phyloP scores from a whole-genome alignment of 2,888 invertebrate genomes.

The Diploptera punctata region DNA sequence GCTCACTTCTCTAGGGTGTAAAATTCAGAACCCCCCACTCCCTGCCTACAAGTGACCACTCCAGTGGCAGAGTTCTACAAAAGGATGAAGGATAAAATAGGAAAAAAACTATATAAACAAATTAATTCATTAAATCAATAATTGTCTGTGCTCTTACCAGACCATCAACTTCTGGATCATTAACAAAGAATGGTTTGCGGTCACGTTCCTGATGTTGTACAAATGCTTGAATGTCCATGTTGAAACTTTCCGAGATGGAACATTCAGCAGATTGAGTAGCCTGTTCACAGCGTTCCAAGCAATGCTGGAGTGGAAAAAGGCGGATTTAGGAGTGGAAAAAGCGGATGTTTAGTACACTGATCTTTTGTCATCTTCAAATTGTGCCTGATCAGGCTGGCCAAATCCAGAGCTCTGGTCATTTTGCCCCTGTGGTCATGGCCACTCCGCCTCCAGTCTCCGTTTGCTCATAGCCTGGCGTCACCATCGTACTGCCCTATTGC shows the following conservation, averaged over 20 bases:
- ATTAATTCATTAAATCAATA: too few relatives aligned
- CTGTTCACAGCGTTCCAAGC: conserved; percentile 95
- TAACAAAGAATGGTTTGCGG: conserved; percentile 83
- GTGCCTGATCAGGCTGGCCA: conserved; percentile 72
- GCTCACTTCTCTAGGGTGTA: too few relatives aligned
- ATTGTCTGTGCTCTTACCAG: too few relatives aligned
- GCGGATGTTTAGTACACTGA: conserved; percentile 91
- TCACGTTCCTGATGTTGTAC: conserved; percentile 90
- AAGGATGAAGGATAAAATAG: too few relatives aligned
- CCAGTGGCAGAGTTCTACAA: too few relatives aligned
- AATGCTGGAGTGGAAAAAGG: conserved; percentile 90
- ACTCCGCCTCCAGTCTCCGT: conserved; percentile 54
- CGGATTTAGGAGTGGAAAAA: conserved; percentile 90
- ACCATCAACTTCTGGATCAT: conserved; percentile 94
- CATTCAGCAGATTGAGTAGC: conserved; percentile 93
- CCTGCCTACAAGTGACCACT: too few relatives aligned
- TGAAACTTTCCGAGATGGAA: conserved; percentile 86
- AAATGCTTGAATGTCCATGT: conserved; percentile 88
- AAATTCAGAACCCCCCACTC: too few relatives aligned
- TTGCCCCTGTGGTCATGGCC: conserved; percentile 43
- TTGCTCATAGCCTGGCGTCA: conserved; percentile 57
- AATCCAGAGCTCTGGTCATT: conserved; percentile 30
- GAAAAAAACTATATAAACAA: too few relatives aligned
- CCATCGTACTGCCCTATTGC: conserved; percentile 59
- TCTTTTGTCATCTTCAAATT: conserved; percentile 87